Conservation (phyloP, 2,888 invertebrate genomes). For the Agonopterix heracliana region DNA sequence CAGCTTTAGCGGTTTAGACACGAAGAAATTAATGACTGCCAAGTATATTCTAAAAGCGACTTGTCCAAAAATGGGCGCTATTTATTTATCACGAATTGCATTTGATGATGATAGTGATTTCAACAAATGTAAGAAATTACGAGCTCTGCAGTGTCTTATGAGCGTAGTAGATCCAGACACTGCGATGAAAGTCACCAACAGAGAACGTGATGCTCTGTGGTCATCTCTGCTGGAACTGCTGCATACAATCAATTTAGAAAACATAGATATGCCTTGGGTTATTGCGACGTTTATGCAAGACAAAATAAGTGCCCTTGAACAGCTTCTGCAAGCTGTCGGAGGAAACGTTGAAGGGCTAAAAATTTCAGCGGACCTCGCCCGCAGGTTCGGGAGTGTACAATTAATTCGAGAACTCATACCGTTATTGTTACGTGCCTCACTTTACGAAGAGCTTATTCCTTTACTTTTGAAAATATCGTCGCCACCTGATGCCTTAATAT, state of each 20-base stretch:
- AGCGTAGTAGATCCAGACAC: slow-evolving; percentile 65
- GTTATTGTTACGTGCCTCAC: slow-evolving; percentile 40
- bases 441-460: slow-evolving; percentile 59
- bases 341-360: slow-evolving; percentile 51
- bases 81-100: slow-evolving; percentile 66
- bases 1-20: slow-evolving; percentile 38
- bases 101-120: slow-evolving; percentile 65
- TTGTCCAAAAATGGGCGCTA: slow-evolving; percentile 70
- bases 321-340: slow-evolving; percentile 48
- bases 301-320: slow-evolving; percentile 55
- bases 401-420: slow-evolving; percentile 46
- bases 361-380: slow-evolving; percentile 49
- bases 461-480: slow-evolving; percentile 48
- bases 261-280: slow-evolving; percentile 67
- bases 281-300: slow-evolving; percentile 60
- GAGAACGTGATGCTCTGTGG: slow-evolving; percentile 60
- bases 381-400: slow-evolving; percentile 46
- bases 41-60: slow-evolving; percentile 71
- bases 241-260: slow-evolving; percentile 56
- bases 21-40: slow-evolving; percentile 57
- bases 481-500: slow-evolving; percentile 49
- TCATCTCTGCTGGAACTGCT: slow-evolving; percentile 56
- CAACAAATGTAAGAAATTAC: slow-evolving; percentile 63
- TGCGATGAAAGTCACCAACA: slow-evolving; percentile 61
- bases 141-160: slow-evolving; percentile 67